These are phyloP conservation scores for Andrena minutula DNA, from an alignment of 2,888 invertebrate species.

Conservation along the genomic window DNA sequence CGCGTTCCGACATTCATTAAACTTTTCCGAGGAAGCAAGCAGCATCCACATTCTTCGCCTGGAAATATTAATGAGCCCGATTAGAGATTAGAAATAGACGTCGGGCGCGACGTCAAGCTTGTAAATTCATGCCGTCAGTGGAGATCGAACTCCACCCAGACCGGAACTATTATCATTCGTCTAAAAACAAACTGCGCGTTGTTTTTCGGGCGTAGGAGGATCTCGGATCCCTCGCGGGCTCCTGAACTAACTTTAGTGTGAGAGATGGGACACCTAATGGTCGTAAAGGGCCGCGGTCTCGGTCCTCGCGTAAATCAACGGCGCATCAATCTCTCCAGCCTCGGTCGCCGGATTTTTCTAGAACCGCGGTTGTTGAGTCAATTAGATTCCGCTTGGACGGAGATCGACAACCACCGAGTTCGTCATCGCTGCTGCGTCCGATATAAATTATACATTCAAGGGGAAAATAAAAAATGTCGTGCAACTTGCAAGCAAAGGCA, in stretches of 20 bases:
- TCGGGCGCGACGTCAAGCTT: background rate
- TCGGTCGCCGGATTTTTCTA: background rate
- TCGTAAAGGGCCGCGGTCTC: slow-evolving; percentile 51
- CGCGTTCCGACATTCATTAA: background rate
- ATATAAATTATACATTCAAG: slow-evolving; percentile 76
- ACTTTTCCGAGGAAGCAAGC: background rate
- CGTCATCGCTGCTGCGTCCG: slow-evolving; percentile 40
- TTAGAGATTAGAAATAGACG: background rate
- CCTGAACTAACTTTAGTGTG: slow-evolving; percentile 67
- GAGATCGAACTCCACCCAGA: background rate
- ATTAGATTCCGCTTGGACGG: background rate
- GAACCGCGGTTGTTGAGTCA: no score
- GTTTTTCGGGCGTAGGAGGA: slow-evolving; percentile 5
- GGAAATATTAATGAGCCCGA: background rate
- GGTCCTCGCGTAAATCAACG: slow-evolving; percentile 43
- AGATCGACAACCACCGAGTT: slow-evolving; percentile 14
- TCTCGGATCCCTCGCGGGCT: slow-evolving; percentile 22
- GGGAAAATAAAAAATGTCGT: slow-evolving; percentile 69
- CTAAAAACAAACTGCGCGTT: slow-evolving; percentile 49
- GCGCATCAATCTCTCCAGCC: slow-evolving; percentile 30
- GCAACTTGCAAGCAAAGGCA: slow-evolving; percentile 77
- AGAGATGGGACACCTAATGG: slow-evolving; percentile 62
- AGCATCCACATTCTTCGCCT: background rate
- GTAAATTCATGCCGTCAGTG: slow-evolving; percentile 9
- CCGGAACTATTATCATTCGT: slow-evolving; percentile 41